These are phyloP conservation scores for Drosophila paulistorum DNA, from an alignment of 1,140 invertebrate genomes.

Conservation along the genomic window DNA sequence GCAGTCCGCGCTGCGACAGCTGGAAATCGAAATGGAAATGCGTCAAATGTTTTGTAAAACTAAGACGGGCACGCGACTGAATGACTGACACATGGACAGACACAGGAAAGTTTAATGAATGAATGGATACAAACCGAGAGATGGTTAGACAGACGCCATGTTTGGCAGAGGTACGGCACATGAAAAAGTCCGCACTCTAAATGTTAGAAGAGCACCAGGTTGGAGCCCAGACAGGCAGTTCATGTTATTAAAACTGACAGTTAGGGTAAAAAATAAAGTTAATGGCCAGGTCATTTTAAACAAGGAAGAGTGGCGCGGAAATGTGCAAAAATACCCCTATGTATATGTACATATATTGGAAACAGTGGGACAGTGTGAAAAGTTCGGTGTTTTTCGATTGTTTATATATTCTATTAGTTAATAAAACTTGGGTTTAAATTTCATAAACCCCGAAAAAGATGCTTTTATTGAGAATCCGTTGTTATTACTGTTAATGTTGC, in stretches of 20 bases:
- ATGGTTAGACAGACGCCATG: constrained; percentile 17
- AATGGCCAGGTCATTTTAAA: constrained; percentile 46
- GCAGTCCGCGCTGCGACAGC: constrained; percentile 21
- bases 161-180: constrained; percentile 27
- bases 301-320: background rate
- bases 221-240: constrained; percentile 32
- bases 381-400: too few species aligned
- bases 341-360: background rate
- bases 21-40: constrained; percentile 54
- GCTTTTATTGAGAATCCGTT: background rate
- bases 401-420: background rate
- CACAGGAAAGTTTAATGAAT: constrained; percentile 35
- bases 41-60: constrained; percentile 55
- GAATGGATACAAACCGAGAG: constrained; percentile 20
- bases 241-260: constrained; percentile 68
- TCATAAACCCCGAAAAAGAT: background rate
- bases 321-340: background rate
- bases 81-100: constrained; percentile 10
- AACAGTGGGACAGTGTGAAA: background rate
- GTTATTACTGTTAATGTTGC: background rate
- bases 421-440: background rate
- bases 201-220: background rate
- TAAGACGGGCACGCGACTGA: constrained; percentile 32
- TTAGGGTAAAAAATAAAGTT: constrained; percentile 16
- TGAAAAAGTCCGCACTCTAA: constrained; percentile 33